Evolutionary conservation across 2,113 vertebrate genomes (phyloP).

Genomic region (Vidua macroura): DNA sequence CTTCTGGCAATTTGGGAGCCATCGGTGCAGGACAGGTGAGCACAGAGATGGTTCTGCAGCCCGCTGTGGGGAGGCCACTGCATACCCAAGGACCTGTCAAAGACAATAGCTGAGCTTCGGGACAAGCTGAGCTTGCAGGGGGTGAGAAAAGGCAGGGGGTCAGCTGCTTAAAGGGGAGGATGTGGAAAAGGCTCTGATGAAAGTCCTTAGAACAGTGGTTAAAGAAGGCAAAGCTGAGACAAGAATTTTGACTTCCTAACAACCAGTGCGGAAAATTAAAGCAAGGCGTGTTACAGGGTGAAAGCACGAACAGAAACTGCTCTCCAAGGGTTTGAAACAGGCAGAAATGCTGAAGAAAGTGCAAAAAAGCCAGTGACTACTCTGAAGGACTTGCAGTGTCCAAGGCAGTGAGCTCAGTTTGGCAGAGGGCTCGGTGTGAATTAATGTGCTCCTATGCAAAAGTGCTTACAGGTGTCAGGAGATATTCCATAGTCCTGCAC

Average conservation of each 20-base stretch:
- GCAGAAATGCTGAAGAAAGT: neutral
- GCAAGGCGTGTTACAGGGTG: fast-evolving
- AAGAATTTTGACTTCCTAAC: neutral
- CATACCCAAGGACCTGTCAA: neutral
- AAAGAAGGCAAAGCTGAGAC: neutral
- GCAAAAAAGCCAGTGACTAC: fast-evolving
- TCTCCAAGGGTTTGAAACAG: neutral
- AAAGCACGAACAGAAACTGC: neutral
- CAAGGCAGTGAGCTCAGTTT: neutral
- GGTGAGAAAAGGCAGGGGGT: neutral
- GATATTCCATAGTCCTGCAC: neutral
- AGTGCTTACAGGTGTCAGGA: neutral
- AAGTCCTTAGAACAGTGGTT: neutral
- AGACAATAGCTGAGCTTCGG: neutral
- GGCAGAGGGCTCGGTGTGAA: neutral
- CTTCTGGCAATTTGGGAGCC: neutral
- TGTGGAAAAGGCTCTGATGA: neutral
- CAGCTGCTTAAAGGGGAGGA: neutral
- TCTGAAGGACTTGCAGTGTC: neutral
- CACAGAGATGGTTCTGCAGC: neutral
- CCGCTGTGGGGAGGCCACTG: neutral
- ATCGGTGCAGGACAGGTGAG: neutral
- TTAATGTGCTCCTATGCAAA: neutral
- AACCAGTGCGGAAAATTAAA: neutral
- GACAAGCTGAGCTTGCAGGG: neutral